Evolutionary conservation across 2,113 vertebrate species (phyloP), one percentile per base, ranked within the genome.

Genomic region (Glareola pratincola): DNA sequence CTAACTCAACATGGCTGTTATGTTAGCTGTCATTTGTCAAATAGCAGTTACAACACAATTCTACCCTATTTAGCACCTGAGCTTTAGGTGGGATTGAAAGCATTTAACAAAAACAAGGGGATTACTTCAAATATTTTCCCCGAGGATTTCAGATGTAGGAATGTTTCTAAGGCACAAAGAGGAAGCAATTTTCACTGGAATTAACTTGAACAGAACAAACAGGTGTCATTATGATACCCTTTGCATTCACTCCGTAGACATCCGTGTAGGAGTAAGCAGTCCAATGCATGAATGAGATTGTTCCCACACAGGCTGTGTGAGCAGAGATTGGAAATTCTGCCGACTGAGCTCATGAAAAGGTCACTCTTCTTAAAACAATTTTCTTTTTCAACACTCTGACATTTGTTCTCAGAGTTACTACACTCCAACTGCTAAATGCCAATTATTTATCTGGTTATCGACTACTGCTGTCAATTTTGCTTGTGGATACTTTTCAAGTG

Each of bases 121-220:
- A 96, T 93, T 96, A 93, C 54, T 77, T 63, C n/a, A 88, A 57
- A 34, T 94, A 90, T 74, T 92, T 87, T 88, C 71, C 51, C 60
- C 56, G 27, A 90, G 64, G 85, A 94, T 86, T 96, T 86, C 83
- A 91, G 34, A 92, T 64, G 47, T 51, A 85, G 85, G 59, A 90
- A 67, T 81, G 59, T 84, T 95, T 92, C 75, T 93, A 93, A 32
- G 17, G 59, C 47, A 86, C 54, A 93, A 92, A 90, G 60, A 94
- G 79, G 88, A 79, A 90, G 76, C 13, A 86, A 74, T 95, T 92
- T 96, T 90, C 92, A 73, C 54, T 87, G 30, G 48, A 92, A 95
- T 94, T 84, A 78, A 84, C 88, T 27, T 71, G 54, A 93, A 85
- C 21, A 37, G 81, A 93, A 94, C 63, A 71, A 92, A 94, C 50